A percentile compares a stretch with the other conserved stretches of the same genome.
phyloP scores from a whole-genome alignment of 2,113 vertebrate genomes.

The Pygoscelis antarcticus region DNA sequence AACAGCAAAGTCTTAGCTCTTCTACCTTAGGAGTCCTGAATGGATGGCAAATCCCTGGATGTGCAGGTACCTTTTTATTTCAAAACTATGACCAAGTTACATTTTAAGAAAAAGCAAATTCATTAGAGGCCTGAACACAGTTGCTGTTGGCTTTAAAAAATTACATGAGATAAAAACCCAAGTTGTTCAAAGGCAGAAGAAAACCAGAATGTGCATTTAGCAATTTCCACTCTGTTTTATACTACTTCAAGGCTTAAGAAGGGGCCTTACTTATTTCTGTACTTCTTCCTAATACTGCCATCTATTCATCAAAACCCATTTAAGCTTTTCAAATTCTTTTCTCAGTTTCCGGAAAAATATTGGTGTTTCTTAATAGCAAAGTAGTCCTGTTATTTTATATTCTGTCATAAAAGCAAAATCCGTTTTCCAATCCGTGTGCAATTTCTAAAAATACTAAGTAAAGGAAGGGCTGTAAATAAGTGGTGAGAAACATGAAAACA shows the following conservation, averaged over 20 bases:
- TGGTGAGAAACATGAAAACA: background rate
- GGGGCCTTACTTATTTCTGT: background rate
- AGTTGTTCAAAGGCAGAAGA: background rate
- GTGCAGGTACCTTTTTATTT: background rate
- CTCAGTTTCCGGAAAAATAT: background rate
- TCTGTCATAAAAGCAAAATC: background rate
- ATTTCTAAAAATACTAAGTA: background rate
- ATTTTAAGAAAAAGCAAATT: background rate
- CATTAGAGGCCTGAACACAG: background rate
- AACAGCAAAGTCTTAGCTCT: background rate
- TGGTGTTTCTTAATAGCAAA: background rate
- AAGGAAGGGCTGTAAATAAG: background rate
- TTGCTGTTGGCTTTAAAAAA: background rate
- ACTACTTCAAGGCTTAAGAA: background rate
- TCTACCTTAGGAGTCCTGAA: background rate
- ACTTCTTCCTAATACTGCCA: background rate
- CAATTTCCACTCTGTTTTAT: background rate
- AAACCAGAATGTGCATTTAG: background rate
- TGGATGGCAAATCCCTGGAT: background rate
- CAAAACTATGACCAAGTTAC: background rate
- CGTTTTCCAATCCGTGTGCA: background rate
- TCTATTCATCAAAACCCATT: background rate
- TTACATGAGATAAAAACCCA: background rate
- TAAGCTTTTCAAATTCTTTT: background rate
- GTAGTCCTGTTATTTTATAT: background rate